These are phyloP conservation scores for Stenodema calcarata DNA, from an alignment of 2,888 invertebrate species.

Conservation along the genomic window DNA sequence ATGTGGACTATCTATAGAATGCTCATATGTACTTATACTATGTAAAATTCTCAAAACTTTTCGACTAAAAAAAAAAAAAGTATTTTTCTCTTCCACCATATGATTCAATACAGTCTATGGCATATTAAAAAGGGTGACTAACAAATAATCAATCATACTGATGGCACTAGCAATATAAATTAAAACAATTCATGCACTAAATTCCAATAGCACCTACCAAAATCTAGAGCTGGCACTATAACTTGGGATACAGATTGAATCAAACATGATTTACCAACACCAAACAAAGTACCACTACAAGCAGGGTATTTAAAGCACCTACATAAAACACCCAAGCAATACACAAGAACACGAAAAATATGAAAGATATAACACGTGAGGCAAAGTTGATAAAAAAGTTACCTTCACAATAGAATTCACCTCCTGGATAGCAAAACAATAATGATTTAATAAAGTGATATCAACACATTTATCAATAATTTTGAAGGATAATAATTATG, in stretches of 20 bases:
- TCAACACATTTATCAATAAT: neutral
- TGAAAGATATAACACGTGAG: constrained; percentile 8
- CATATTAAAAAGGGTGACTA: too few species aligned
- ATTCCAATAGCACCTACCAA: neutral
- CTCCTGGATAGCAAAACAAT: constrained; percentile 31
- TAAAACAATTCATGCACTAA: neutral
- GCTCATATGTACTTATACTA: too few species aligned
- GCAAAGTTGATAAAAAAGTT: neutral
- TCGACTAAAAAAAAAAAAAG: too few species aligned
- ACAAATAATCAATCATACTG: neutral
- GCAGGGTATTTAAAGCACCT: constrained; percentile 6
- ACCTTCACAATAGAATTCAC: constrained; percentile 6
- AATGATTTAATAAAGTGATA: constrained; percentile 1
- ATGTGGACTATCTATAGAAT: too few species aligned
- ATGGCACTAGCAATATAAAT: too few species aligned
- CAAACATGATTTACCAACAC: neutral
- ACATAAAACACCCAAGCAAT: neutral
- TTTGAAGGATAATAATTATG: neutral
- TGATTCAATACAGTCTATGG: too few species aligned
- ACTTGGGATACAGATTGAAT: neutral
- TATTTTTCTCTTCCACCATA: too few species aligned
- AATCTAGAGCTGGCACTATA: neutral
- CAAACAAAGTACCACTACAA: constrained; percentile 7
- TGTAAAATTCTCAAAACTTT: too few species aligned
- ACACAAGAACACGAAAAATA: neutral